phyloP scores from a whole-genome alignment of 2,113 vertebrate genomes.

The Poecile atricapillus region DNA sequence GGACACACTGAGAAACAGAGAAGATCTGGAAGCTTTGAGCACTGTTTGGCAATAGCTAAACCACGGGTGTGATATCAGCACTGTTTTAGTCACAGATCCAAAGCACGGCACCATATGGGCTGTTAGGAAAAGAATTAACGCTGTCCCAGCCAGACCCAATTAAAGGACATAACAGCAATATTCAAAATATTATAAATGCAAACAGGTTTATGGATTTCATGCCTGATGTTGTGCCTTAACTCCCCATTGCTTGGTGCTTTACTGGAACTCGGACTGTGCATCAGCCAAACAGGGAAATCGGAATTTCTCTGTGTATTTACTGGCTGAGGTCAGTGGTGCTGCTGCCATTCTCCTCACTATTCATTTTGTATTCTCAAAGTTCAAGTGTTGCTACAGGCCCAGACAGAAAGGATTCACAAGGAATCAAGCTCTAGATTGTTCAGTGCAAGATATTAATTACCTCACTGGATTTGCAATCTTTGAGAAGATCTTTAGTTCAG shows the following conservation, averaged over 20 bases:
- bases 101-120: neutral
- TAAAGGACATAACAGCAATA: neutral
- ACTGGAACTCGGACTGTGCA: neutral
- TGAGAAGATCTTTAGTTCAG: neutral
- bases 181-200: neutral
- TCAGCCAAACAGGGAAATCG: neutral
- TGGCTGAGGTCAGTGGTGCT: neutral
- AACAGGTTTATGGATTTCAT: neutral
- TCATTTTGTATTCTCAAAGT: neutral
- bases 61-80: neutral
- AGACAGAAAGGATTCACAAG: neutral
- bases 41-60: neutral
- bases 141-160: neutral
- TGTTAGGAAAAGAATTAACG: neutral
- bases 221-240: neutral
- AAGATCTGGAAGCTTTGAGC: neutral
- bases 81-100: neutral
- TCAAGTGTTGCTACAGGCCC: neutral
- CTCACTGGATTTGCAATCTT: neutral
- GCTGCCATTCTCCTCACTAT: neutral
- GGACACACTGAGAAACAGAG: neutral
- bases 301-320: neutral
- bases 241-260: neutral
- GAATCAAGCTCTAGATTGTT: neutral
- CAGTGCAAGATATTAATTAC: neutral